These are phyloP conservation scores for Pantherophis alleghaniensis DNA, from an alignment of 2,797 vertebrate species.

Conservation along the genomic window DNA sequence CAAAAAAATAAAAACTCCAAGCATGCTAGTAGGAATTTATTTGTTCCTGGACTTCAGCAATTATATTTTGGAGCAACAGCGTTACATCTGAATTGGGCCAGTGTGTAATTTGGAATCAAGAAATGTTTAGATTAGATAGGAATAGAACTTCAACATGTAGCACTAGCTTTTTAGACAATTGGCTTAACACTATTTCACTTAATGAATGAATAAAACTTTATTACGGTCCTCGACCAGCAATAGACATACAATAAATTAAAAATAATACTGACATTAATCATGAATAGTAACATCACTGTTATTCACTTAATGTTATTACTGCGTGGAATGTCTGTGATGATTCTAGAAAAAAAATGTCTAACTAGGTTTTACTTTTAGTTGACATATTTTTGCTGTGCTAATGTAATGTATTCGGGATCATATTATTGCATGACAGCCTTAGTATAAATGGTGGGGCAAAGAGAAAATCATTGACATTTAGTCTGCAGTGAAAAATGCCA, in stretches of 20 bases:
- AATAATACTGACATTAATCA: no score
- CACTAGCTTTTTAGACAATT: neutral
- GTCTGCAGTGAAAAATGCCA: slow-evolving; percentile 1
- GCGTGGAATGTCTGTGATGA: neutral
- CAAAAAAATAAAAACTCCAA: neutral
- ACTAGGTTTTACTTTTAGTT: neutral
- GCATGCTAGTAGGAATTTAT: neutral
- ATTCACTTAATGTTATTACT: neutral
- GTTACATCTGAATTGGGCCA: neutral
- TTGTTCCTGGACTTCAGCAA: neutral
- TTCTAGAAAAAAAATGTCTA: neutral
- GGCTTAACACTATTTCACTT: neutral
- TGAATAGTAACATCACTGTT: no score
- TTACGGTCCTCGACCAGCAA: no score
- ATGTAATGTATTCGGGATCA: neutral
- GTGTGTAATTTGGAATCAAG: neutral
- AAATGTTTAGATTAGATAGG: neutral
- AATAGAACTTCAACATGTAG: neutral
- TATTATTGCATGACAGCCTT: neutral
- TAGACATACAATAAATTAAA: no score
- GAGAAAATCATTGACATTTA: slow-evolving; percentile 12
- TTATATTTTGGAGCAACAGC: neutral
- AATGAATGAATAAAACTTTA: neutral
- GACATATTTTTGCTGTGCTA: neutral
- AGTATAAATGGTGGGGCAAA: neutral